Percentiles rank a stretch among this genome's conserved stretches.
phyloP scores from a whole-genome alignment of 2,113 vertebrate genomes.

The Percopsis transmontana region DNA sequence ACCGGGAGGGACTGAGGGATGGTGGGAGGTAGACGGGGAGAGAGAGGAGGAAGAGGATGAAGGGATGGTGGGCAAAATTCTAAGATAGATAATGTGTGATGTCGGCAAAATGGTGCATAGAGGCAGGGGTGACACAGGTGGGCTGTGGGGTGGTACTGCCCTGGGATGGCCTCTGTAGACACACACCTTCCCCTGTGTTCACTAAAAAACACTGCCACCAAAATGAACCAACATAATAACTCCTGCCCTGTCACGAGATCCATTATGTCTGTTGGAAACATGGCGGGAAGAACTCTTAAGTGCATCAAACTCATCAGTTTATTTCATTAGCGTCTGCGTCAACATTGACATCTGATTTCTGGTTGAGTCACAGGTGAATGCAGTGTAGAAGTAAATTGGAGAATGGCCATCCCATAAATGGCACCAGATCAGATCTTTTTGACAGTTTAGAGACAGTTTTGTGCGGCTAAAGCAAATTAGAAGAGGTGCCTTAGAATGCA shows the following conservation, averaged over 20 bases:
- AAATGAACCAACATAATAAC: conserved; percentile 28
- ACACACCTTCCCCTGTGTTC: conserved; percentile 45
- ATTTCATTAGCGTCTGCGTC: conserved; percentile 2
- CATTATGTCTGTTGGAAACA: conserved; percentile 15
- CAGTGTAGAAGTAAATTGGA: neutral
- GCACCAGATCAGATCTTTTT: neutral
- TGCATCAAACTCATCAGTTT: too few relatives aligned
- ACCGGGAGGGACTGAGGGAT: conserved; percentile 33
- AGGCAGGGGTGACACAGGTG: conserved; percentile 64
- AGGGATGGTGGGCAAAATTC: neutral
- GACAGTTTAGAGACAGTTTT: conserved; percentile 5
- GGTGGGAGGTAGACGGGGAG: neutral
- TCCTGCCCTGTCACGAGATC: conserved; percentile 30
- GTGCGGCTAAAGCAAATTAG: neutral
- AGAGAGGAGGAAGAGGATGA: conserved; percentile 18
- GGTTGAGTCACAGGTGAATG: neutral
- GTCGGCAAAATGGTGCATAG: conserved; percentile 54
- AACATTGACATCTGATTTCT: neutral
- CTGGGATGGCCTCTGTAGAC: conserved; percentile 54
- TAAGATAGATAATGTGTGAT: conserved; percentile 49
- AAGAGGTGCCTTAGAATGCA: conserved; percentile 7
- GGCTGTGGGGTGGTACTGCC: conserved; percentile 49
- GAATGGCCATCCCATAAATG: neutral
- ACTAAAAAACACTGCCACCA: conserved; percentile 22
- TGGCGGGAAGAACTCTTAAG: conserved; percentile 1